These are phyloP conservation scores for Poecilia velifera DNA, from an alignment of 2,797 vertebrate genomes.

Conservation along the genomic window DNA sequence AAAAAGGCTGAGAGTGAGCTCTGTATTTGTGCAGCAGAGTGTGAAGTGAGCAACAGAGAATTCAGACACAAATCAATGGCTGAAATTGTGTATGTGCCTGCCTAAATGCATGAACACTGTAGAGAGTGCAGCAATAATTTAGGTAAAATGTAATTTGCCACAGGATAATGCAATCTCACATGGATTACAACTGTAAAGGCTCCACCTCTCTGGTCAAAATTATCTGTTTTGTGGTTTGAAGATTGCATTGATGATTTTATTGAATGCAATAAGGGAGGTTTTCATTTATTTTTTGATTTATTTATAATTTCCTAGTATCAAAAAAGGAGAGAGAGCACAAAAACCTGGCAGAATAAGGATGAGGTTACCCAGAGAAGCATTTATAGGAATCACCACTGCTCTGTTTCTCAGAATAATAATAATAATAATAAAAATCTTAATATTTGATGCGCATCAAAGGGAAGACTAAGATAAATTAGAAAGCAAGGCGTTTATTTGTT, in stretches of 20 bases:
- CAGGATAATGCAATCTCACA: not conserved
- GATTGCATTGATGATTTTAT: not conserved
- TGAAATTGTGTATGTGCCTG: conserved; percentile 23
- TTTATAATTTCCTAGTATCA: not conserved
- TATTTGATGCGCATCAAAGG: not conserved
- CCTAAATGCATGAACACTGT: not conserved
- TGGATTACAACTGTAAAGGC: not conserved
- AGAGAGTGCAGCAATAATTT: conserved; percentile 10
- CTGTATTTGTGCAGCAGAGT: conserved; percentile 23
- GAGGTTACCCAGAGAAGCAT: not conserved
- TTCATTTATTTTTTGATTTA: not conserved
- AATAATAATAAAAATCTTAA: not conserved
- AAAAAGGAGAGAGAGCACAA: not conserved
- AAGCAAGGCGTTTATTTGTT: not conserved
- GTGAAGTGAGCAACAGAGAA: conserved; percentile 6
- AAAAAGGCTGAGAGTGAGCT: conserved; percentile 37
- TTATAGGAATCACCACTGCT: not conserved
- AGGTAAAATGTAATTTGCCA: conserved; percentile 5
- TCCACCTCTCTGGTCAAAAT: not conserved
- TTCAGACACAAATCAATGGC: conserved; percentile 47
- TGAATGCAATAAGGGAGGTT: not conserved
- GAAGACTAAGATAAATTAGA: no score
- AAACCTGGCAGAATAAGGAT: not conserved
- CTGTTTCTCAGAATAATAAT: not conserved
- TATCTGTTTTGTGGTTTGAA: no score